phyloP scores from a whole-genome alignment of 2,113 vertebrate genomes.

The Nanorana parkeri region DNA sequence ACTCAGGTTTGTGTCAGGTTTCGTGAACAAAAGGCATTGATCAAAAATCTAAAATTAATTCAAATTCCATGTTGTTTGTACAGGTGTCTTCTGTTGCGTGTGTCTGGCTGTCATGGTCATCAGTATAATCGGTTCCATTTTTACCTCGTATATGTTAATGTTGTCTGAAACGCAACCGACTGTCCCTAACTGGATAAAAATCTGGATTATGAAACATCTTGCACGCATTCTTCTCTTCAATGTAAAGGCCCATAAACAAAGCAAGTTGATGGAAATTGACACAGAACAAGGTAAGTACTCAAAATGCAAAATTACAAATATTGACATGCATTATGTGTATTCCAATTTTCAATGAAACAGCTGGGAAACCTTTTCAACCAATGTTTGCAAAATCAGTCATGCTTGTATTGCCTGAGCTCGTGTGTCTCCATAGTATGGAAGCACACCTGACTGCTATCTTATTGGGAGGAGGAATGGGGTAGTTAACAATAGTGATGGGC shows the following conservation, averaged over 20 bases:
- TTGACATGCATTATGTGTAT: too few species aligned
- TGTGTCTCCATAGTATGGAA: too few species aligned
- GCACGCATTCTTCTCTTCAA: conserved; percentile 17
- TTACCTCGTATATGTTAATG: conserved; percentile 78
- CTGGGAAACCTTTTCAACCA: too few species aligned
- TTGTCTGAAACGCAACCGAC: conserved; percentile 57
- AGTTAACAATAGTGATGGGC: too few species aligned
- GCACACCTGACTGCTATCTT: too few species aligned
- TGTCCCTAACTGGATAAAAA: conserved; percentile 24
- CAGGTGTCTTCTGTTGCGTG: conserved; percentile 80
- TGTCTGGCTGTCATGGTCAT: conserved; percentile 81
- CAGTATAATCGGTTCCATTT: conserved; percentile 78
- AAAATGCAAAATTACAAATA: too few species aligned
- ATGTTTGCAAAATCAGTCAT: too few species aligned
- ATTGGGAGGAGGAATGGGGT: too few species aligned
- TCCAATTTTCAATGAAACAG: too few species aligned
- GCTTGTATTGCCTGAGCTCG: too few species aligned
- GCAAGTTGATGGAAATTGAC: background rate
- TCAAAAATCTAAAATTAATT: background rate
- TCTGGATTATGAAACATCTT: conserved; percentile 24
- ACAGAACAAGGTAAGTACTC: rapidly evolving
- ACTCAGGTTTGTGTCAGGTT: too few species aligned
- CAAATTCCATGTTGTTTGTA: background rate
- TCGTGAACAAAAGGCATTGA: too few species aligned
- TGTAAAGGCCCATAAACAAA: background rate